A percentile compares a stretch with the other conserved stretches of the same genome.
Conservation (phyloP, 2,888 invertebrate genomes). For the Xestia ashworthii region DNA sequence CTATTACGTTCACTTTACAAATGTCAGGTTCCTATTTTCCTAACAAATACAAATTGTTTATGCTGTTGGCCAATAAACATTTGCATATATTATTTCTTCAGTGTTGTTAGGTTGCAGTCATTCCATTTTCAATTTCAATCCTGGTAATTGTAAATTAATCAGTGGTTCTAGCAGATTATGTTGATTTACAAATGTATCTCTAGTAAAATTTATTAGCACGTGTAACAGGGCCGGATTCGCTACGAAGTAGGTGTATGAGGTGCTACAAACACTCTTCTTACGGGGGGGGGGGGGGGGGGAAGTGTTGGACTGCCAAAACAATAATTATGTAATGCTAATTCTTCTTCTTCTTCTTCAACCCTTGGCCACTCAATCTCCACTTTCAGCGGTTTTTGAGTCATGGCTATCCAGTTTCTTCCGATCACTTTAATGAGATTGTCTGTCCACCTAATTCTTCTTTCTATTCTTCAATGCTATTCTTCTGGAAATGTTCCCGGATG, state of each 20-base stretch:
- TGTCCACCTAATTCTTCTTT: no score
- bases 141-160: not conserved
- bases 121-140: slow-evolving; percentile 11
- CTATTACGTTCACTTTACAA: no score
- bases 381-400: no score
- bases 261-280: not conserved
- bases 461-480: no score
- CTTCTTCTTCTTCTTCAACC: no score
- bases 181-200: not conserved
- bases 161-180: not conserved
- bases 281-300: no score
- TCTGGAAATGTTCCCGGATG: no score
- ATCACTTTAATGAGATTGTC: no score
- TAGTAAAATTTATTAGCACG: not conserved
- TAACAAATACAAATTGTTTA: not conserved
- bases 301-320: no score
- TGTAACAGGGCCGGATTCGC: slow-evolving; percentile 1
- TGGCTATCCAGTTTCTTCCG: no score
- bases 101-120: not conserved
- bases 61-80: not conserved
- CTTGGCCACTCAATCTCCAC: no score
- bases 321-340: no score
- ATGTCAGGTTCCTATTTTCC: not conserved
- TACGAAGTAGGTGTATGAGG: not conserved
- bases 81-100: not conserved